Base-by-base conservation (phyloP, 2,113 vertebrate species). In the Daboia siamensis region DNA sequence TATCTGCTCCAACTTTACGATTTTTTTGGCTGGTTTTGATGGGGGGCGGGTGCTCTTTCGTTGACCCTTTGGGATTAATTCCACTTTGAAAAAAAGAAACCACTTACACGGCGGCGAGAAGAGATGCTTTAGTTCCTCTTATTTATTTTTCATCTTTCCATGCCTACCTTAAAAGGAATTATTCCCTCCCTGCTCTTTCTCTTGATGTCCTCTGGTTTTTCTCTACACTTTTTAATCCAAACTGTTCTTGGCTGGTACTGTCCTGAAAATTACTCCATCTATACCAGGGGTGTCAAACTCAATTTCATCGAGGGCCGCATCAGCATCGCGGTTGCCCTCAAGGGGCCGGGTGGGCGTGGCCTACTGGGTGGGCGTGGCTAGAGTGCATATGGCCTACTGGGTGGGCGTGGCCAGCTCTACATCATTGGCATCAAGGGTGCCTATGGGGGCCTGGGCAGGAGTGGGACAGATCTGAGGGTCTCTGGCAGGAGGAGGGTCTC, bases 71-170 rank as follows among this genome's bases (percentile, higher is more conserved):
- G 7, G 86, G 26, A 52, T 52, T 52, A 86, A 29, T 86, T n/a
- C 48, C 24, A 52, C 51, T 54, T 3, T 4, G 17, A 54, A 56
- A 39, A 54, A 15, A 56, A 88, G 54, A 69, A 69, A 2, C 29
- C 87, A 20, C 87, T 39, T 21, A 33, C 7, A 24, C 4, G 6
- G 55, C 13, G 1, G 33, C 21, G 6, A 24, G 5, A 33, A 39
- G 23, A 51, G 23, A 80, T n/a, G 74, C 89, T 39, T 89, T 93
- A 93, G 93, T 91, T 94, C 93, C 94, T 89, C 86, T 90, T 89
- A 57, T 8, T 64, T 93, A 93, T 94, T 90, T 91, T n/a, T 57
- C 91, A 80, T 39, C 74, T 39, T 80, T 90, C 92, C 92, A 86
- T 59, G 93, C 93, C 29, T 24, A 9, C 92, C 94, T 94, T 90